phyloP scores from a whole-genome alignment of 1,140 invertebrate genomes.

The Drosophila varians region DNA sequence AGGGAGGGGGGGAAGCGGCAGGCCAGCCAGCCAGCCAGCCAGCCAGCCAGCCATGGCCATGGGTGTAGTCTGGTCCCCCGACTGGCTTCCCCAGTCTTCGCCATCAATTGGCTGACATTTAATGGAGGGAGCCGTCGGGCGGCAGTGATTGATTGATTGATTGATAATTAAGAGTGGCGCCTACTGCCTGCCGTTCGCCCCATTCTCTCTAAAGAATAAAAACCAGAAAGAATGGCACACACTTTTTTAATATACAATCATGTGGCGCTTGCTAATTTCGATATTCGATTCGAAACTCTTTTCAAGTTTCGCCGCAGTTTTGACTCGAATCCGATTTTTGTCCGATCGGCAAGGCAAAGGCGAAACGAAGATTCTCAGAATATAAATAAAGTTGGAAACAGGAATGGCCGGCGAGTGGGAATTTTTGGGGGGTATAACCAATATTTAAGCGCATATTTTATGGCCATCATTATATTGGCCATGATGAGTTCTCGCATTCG shows the following conservation, averaged over 20 bases:
- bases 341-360: too few relatives aligned
- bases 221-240: slow-evolving; percentile 19
- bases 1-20: not conserved
- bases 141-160: slow-evolving; percentile 74
- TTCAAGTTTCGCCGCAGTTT: slow-evolving; percentile 57
- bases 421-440: slow-evolving; percentile 45
- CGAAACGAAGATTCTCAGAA: slow-evolving; percentile 7
- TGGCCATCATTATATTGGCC: slow-evolving; percentile 49
- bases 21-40: too few relatives aligned
- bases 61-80: slow-evolving; percentile 1
- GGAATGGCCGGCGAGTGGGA: slow-evolving; percentile 28
- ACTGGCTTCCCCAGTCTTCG: slow-evolving; percentile 26
- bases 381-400: slow-evolving; percentile 15
- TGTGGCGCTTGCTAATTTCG: slow-evolving; percentile 71
- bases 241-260: slow-evolving; percentile 67
- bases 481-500: slow-evolving; percentile 22
- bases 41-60: too few relatives aligned
- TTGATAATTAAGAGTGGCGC: slow-evolving; percentile 81
- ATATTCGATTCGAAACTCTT: slow-evolving; percentile 41
- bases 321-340: slow-evolving; percentile 18
- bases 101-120: slow-evolving; percentile 60
- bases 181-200: slow-evolving; percentile 38
- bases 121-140: slow-evolving; percentile 71
- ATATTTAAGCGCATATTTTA: slow-evolving; percentile 57
- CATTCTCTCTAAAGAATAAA: slow-evolving; percentile 55